Evolutionary conservation across 2,888 invertebrate species (phyloP), one percentile per base, ranked within the genome.

Genomic region (Melitaea athalia): DNA sequence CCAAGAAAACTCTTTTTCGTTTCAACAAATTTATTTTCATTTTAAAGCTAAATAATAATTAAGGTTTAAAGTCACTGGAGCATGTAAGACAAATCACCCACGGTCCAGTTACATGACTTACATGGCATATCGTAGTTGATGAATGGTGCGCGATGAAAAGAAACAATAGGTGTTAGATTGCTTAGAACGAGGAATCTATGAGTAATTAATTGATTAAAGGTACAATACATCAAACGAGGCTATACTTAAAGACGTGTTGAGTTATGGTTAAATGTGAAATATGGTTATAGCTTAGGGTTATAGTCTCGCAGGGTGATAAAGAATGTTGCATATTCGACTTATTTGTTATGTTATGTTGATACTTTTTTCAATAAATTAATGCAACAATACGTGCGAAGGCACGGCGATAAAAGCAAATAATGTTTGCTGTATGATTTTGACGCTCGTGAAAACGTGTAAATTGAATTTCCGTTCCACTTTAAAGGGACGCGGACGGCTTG

Each of bases 111-210:
- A 90, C 87, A 85, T 81, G 90, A 87, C 88, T 81, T 81, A 90
- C 87, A 85, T 81, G 90, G 88, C 88, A 87, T 81, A 86, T 85
- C 86, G 87, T 86, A 87, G 85, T 88, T 91, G 91, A 91, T 89
- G 81, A 88, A 92, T 91, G 81, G 81, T 80, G 73, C 73, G 74
- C 75, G 84, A 84, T 83, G 84, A 45, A 49, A 59, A 79, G 72
- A 83, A 88, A 91, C 91, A 92, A 92, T 91, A 84, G 85, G 81
- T 79, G 81, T 77, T 80, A 79, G 85, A 88, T 85, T 85, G 83
- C 82, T 81, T 38, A 38, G 38, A 38, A 38, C 38, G 38, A 81
- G 83, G 85, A 81, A 88, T 86, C 86, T 82, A 81, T 79, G 76
- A 76, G 86, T 92, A 91, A 92, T 92, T 92, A 91, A 91, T 89